A percentile compares a stretch with the other conserved stretches of the same genome.
Conservation (phyloP, 1,140 invertebrate genomes). For the Drosophila ambigua region DNA sequence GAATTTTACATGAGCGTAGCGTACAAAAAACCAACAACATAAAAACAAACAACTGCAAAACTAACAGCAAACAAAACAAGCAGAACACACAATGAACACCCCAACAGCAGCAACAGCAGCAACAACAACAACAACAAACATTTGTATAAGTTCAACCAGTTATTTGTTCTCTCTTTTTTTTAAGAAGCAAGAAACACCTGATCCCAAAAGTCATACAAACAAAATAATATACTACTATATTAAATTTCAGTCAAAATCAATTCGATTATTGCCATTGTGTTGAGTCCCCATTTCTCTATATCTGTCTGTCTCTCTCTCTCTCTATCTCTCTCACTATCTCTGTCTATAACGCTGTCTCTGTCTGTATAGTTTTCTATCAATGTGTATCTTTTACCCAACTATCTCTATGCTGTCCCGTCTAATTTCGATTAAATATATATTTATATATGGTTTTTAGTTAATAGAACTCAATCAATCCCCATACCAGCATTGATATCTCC, state of each 20-base stretch:
- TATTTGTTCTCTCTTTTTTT: slow-evolving; percentile 42
- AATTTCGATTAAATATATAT: slow-evolving; percentile 14
- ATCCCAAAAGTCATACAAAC: slow-evolving; percentile 45
- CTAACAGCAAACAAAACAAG: slow-evolving; percentile 21
- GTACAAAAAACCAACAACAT: slow-evolving; percentile 26
- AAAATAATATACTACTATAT: slow-evolving; percentile 24
- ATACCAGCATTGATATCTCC: slow-evolving; percentile 19
- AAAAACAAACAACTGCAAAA: slow-evolving; percentile 17
- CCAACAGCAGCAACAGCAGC: slow-evolving; percentile 9
- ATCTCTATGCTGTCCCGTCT: slow-evolving; percentile 47
- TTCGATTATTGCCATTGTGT: slow-evolving; percentile 62
- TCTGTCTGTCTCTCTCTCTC: slow-evolving; percentile 32
- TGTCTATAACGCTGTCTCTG: slow-evolving; percentile 34
- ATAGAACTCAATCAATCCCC: slow-evolving; percentile 16
- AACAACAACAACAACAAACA: slow-evolving; percentile 20
- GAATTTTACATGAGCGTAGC: slow-evolving; percentile 59
- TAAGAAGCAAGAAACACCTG: slow-evolving; percentile 55
- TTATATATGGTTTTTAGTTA: slow-evolving; percentile 29
- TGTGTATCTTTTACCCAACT: slow-evolving; percentile 44
- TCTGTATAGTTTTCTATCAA: slow-evolving; percentile 29
- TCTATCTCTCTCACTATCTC: slow-evolving; percentile 3
- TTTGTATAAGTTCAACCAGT: slow-evolving; percentile 50
- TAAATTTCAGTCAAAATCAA: slow-evolving; percentile 48
- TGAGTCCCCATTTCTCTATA: slow-evolving; percentile 51
- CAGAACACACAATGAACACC: slow-evolving; percentile 41